A percentile compares a stretch with the other conserved stretches of the same genome.
phyloP scores from a whole-genome alignment of 2,113 vertebrate species.

The Pterocles orientalis region DNA sequence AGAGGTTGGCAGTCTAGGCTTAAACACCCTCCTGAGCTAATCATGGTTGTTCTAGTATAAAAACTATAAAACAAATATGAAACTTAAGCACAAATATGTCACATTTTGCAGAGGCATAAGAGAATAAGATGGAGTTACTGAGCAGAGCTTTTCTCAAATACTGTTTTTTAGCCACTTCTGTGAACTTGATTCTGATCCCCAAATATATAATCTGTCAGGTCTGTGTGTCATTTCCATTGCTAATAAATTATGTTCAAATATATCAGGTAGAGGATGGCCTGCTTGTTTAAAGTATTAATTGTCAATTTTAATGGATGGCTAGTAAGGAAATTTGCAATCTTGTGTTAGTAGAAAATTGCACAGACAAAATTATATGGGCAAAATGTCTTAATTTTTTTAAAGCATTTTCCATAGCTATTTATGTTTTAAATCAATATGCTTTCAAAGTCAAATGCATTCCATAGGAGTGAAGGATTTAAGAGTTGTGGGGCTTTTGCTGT shows the following conservation, averaged over 20 bases:
- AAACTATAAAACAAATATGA: neutral
- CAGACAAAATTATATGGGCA: neutral
- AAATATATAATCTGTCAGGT: neutral
- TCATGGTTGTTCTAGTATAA: neutral
- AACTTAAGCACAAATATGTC: neutral
- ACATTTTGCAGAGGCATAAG: neutral
- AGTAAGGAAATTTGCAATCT: neutral
- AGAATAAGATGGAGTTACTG: neutral
- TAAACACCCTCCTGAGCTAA: neutral
- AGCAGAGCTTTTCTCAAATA: neutral
- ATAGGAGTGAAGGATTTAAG: neutral
- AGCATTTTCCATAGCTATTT: neutral
- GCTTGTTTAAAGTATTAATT: neutral
- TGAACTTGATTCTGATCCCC: neutral
- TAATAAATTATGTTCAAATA: neutral
- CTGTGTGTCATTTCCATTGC: neutral
- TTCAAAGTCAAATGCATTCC: neutral
- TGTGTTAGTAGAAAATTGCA: neutral
- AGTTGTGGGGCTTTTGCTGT: neutral
- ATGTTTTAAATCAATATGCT: neutral
- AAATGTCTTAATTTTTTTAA: neutral
- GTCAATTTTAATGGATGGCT: neutral
- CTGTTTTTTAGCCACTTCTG: neutral
- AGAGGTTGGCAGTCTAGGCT: neutral
- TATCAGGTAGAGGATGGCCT: neutral